These are phyloP conservation scores for Odontocolon sp. DNA, from an alignment of 2,888 invertebrate genomes.

Conservation along the genomic window DNA sequence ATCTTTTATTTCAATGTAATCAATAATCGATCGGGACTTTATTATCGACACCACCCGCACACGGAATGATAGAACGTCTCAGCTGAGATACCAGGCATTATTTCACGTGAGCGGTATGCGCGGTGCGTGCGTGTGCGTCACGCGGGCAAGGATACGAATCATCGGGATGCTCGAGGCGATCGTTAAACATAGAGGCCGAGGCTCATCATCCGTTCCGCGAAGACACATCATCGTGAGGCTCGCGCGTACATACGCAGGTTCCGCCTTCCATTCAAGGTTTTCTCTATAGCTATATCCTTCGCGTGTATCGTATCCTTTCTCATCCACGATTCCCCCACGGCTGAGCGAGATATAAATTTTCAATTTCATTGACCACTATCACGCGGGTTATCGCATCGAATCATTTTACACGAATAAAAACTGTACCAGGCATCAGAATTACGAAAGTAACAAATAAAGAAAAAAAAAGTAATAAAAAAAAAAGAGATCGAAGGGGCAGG, in stretches of 20 bases:
- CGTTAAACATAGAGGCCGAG: constrained; percentile 57
- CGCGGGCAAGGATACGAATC: constrained; percentile 55
- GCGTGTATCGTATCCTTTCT: background rate
- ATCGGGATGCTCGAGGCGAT: constrained; percentile 57
- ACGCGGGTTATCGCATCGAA: background rate
- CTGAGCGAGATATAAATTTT: constrained; percentile 36
- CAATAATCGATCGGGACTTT: constrained; percentile 56
- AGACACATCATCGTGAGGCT: constrained; percentile 57
- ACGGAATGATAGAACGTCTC: constrained; percentile 54
- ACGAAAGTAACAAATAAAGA: background rate
- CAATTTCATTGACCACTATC: constrained; percentile 52
- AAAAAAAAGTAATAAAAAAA: background rate
- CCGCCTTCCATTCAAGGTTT: constrained; percentile 56
- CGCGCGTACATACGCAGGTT: constrained; percentile 46
- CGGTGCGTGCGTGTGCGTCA: constrained; percentile 50
- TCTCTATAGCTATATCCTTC: constrained; percentile 18
- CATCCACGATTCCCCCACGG: constrained; percentile 18
- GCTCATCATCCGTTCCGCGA: constrained; percentile 57
- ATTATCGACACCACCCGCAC: constrained; percentile 54
- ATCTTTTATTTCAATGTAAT: constrained; percentile 36
- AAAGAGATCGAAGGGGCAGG: constrained; percentile 46
- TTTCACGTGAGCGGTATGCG: constrained; percentile 48
- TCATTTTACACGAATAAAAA: constrained; percentile 25
- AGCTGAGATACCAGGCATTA: constrained; percentile 57
- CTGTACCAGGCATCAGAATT: constrained; percentile 38